Evolutionary conservation across 2,888 invertebrate species (phyloP).

Genomic region (Drosophila nr. perissopoda): DNA sequence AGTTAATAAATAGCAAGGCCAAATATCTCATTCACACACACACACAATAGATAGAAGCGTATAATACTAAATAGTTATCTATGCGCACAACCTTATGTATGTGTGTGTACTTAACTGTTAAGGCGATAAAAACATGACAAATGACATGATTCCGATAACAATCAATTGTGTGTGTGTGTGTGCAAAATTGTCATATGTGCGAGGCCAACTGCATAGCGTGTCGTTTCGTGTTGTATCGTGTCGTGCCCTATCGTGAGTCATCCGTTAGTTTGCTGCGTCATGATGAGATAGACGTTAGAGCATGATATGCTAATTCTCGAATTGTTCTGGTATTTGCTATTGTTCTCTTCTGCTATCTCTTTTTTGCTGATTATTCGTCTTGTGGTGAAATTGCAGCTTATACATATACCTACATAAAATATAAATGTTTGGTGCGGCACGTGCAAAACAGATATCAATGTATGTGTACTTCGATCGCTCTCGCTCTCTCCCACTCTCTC

Average conservation of each 20-base stretch:
- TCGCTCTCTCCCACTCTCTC: neutral
- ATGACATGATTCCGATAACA: conserved; percentile 40
- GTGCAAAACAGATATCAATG: conserved; percentile 17
- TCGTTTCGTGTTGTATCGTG: conserved; percentile 18
- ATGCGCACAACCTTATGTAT: neutral
- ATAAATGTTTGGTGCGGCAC: neutral
- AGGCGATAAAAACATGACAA: conserved; percentile 29
- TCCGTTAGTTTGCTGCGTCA: conserved; percentile 42
- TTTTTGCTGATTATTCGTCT: conserved; percentile 17
- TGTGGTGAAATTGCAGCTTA: conserved; percentile 61
- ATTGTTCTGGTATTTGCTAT: conserved; percentile 12
- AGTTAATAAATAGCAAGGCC: conserved; percentile 44
- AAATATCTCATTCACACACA: conserved; percentile 10
- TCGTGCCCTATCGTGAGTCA: conserved; percentile 46
- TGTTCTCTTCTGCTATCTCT: conserved; percentile 31
- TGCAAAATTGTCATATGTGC: conserved; percentile 33
- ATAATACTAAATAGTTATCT: conserved; percentile 24
- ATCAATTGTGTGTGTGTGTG: conserved; percentile 39
- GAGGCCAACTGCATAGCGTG: conserved; percentile 24
- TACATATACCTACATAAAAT: neutral
- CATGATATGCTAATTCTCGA: conserved; percentile 50
- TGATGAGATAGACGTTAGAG: conserved; percentile 36
- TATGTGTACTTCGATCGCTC: neutral
- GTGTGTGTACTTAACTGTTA: conserved; percentile 11
- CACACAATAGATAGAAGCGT: conserved; percentile 19